A percentile compares a stretch with the other conserved stretches of the same genome.
phyloP scores from a whole-genome alignment of 2,797 vertebrate species.

The Gymnothorax javanicus region DNA sequence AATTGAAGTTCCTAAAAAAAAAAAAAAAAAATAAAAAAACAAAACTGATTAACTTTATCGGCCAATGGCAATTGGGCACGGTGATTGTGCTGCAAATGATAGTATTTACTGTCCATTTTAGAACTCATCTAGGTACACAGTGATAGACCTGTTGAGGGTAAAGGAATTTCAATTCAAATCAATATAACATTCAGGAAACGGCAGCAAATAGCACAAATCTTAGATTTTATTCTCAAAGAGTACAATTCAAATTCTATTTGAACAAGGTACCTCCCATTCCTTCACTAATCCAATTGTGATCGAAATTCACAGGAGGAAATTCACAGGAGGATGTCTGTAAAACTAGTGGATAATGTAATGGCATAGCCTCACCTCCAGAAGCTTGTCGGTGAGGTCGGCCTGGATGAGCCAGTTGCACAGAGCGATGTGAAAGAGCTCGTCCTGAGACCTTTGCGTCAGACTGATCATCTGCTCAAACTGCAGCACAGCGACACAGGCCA shows the following conservation, averaged over 20 bases:
- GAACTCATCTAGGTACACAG: neutral
- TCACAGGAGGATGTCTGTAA: neutral
- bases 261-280: no score
- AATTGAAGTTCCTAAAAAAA: no score
- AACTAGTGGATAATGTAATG: neutral
- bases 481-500: slow-evolving; percentile 5
- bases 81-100: no score
- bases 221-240: no score
- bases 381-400: slow-evolving; percentile 90
- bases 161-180: neutral
- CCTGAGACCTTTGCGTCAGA: slow-evolving; percentile 89
- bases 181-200: neutral
- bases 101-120: neutral
- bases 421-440: slow-evolving; percentile 96
- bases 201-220: no score
- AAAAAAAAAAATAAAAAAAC: no score
- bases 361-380: slow-evolving; percentile 83
- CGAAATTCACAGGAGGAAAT: neutral
- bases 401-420: slow-evolving; percentile 98
- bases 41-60: no score
- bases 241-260: no score
- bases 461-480: slow-evolving; percentile 96
- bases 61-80: no score
- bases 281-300: no score
- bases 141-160: neutral